Evolutionary conservation across 2,113 vertebrate species (phyloP).

Genomic region (Cyprinodon tularosa): DNA sequence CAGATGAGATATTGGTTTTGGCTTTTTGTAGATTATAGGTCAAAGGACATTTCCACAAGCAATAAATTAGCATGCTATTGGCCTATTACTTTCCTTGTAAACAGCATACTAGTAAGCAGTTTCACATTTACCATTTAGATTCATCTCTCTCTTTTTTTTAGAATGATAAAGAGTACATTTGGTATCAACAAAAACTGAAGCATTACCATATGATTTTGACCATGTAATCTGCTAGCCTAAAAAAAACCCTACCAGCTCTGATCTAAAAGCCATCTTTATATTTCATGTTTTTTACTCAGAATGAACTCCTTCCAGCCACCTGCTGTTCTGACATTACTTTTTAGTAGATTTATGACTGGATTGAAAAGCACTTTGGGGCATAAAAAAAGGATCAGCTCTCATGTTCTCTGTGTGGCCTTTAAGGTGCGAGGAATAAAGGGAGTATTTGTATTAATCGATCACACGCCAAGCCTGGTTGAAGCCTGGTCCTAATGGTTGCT

Average conservation of each 20-base stretch:
- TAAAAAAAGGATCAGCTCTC: slow-evolving; percentile 27
- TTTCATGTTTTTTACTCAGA: slow-evolving; percentile 6
- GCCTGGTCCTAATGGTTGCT: slow-evolving; percentile 68
- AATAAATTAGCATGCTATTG: slow-evolving; percentile 57
- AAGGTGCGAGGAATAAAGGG: slow-evolving; percentile 67
- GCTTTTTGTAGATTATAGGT: slow-evolving; percentile 50
- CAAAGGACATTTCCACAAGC: slow-evolving; percentile 51
- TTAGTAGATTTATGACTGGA: slow-evolving; percentile 58
- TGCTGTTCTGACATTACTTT: slow-evolving; percentile 39
- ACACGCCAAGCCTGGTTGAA: slow-evolving; percentile 60
- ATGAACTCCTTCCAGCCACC: slow-evolving; percentile 34
- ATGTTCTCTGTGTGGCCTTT: slow-evolving; percentile 65
- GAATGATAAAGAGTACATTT: slow-evolving; percentile 13
- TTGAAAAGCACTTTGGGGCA: slow-evolving; percentile 60
- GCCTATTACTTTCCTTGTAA: slow-evolving; percentile 53
- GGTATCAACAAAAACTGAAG: slow-evolving; percentile 16
- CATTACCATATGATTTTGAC: slow-evolving; percentile 10
- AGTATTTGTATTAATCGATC: slow-evolving; percentile 73
- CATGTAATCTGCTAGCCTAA: slow-evolving; percentile 9
- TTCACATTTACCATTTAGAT: slow-evolving; percentile 28
- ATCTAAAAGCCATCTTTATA: slow-evolving; percentile 28
- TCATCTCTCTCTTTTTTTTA: slow-evolving; percentile 13
- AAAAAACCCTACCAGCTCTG: not conserved
- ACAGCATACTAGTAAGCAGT: slow-evolving; percentile 33
- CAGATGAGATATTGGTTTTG: slow-evolving; percentile 74